Evolutionary conservation across 2,797 vertebrate species (phyloP).

Genomic region (Myripristis murdjan): DNA sequence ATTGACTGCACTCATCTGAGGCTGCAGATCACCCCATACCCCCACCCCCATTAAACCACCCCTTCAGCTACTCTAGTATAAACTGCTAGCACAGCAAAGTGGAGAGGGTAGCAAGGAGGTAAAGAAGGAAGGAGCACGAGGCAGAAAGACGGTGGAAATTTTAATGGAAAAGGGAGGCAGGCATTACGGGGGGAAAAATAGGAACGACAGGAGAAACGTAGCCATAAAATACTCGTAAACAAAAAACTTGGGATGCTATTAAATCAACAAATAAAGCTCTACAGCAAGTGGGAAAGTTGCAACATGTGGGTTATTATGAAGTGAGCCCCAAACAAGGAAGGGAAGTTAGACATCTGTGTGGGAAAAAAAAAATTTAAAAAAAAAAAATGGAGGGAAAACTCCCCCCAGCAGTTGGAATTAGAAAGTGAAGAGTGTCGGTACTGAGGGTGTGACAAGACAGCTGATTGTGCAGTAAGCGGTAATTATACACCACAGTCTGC

Average conservation of each 20-base stretch:
- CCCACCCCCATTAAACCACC: slow-evolving; percentile 34
- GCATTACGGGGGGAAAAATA: slow-evolving; percentile 40
- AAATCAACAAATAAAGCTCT: slow-evolving; percentile 31
- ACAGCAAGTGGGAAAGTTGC: slow-evolving; percentile 21
- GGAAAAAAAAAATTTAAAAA: too few species aligned
- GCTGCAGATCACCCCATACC: slow-evolving; percentile 61
- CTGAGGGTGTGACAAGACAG: slow-evolving; percentile 69
- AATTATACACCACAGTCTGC: slow-evolving; percentile 78
- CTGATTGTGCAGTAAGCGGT: slow-evolving; percentile 79
- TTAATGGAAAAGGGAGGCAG: slow-evolving; percentile 43
- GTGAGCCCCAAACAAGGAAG: slow-evolving; percentile 25
- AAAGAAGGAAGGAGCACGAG: slow-evolving; percentile 45
- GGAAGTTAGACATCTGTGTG: slow-evolving; percentile 28
- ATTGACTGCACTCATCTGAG: slow-evolving; percentile 83
- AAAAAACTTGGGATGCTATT: slow-evolving; percentile 31
- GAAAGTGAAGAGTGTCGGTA: slow-evolving; percentile 56
- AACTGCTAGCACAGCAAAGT: slow-evolving; percentile 85
- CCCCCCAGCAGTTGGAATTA: slow-evolving; percentile 41
- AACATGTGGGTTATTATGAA: slow-evolving; percentile 31
- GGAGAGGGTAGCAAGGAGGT: slow-evolving; percentile 25
- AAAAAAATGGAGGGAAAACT: slow-evolving; percentile 19
- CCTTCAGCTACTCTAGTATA: slow-evolving; percentile 70
- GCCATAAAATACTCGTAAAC: slow-evolving; percentile 54
- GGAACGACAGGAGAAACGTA: slow-evolving; percentile 16
- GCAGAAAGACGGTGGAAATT: slow-evolving; percentile 33